These are phyloP conservation scores for Tadarida brasiliensis DNA, from an alignment of 2,797 vertebrate genomes.

Conservation along the genomic window DNA sequence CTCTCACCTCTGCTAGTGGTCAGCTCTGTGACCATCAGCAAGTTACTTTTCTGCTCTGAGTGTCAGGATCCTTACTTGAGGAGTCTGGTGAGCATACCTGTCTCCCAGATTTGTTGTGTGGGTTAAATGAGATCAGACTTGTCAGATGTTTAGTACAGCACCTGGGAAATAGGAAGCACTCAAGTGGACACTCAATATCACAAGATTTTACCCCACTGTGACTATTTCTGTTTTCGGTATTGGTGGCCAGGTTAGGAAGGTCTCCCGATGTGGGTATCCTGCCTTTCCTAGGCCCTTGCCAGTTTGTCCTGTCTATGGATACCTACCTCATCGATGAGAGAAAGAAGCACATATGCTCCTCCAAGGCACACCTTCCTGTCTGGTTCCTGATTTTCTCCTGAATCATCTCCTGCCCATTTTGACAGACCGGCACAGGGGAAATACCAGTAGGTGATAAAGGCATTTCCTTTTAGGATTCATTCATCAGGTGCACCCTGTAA, in stretches of 20 bases:
- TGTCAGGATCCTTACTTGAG: background rate
- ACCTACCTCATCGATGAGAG: background rate
- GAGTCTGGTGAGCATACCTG: background rate
- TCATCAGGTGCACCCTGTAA: background rate
- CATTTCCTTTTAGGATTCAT: background rate
- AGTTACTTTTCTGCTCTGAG: background rate
- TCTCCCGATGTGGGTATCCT: background rate
- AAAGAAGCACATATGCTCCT: background rate
- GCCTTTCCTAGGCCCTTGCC: background rate
- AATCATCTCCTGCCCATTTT: background rate
- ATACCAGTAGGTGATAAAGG: background rate
- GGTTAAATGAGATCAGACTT: background rate
- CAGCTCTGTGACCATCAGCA: background rate
- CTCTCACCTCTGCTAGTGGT: background rate
- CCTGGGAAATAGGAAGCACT: background rate
- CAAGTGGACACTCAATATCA: background rate
- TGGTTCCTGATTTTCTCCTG: background rate
- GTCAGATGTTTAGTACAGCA: background rate
- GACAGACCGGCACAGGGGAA: background rate
- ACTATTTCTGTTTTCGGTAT: background rate
- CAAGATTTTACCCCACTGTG: background rate
- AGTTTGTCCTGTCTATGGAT: background rate
- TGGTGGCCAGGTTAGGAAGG: background rate
- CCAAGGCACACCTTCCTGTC: background rate
- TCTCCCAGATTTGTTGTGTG: background rate